Conservation (phyloP, 2,888 invertebrate genomes). For the Neoaliturus tenellus region DNA sequence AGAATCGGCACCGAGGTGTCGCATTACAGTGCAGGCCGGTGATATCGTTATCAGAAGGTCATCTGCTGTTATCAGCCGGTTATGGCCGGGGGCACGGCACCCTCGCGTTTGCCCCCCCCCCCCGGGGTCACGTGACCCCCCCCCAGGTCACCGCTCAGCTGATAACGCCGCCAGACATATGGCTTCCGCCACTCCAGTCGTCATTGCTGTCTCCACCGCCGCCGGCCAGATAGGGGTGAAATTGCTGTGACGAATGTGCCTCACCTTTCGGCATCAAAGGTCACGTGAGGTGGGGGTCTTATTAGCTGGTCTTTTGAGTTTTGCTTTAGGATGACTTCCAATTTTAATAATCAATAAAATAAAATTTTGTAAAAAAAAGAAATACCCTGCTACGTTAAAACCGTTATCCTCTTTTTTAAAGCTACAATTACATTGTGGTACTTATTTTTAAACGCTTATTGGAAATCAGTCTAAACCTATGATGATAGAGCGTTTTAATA, state of each 20-base stretch:
- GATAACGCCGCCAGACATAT: neutral
- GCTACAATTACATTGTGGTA: too few species aligned
- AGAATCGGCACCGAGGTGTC: too few species aligned
- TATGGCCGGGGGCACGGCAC: neutral
- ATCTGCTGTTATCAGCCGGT: neutral
- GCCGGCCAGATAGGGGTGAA: neutral
- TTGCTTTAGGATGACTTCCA: too few species aligned
- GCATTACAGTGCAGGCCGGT: too few species aligned
- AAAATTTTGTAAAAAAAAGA: too few species aligned
- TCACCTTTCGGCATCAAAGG: neutral
- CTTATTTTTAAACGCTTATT: too few species aligned
- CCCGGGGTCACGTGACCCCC: neutral
- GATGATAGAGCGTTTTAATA: too few species aligned
- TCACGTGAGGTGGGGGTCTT: neutral
- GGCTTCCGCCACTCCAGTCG: neutral
- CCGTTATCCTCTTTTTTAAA: too few species aligned
- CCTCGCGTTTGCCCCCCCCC: slow-evolving; percentile 1
- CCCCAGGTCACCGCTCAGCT: neutral
- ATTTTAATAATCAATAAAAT: too few species aligned
- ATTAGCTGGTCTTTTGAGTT: too few species aligned
- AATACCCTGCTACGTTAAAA: too few species aligned
- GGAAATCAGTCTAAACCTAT: too few species aligned
- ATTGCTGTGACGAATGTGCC: neutral
- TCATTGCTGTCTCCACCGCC: neutral
- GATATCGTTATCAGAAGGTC: neutral